These are phyloP conservation scores for Cephus nigrinus DNA, from an alignment of 2,888 invertebrate genomes.

Conservation along the genomic window DNA sequence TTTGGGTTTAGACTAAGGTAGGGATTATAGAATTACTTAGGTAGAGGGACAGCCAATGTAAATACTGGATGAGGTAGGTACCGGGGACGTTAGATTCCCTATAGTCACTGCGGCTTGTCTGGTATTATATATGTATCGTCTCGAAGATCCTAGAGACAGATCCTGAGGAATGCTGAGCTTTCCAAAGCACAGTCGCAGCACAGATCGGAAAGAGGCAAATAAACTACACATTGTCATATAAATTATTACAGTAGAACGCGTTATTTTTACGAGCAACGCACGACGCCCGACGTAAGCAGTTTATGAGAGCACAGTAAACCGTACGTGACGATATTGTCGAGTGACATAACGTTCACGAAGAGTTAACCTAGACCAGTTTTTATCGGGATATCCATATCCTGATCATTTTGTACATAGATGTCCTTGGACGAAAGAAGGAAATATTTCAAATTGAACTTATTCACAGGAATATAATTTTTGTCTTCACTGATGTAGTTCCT, in stretches of 20 bases:
- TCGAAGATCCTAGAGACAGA: not conserved
- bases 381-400: not conserved
- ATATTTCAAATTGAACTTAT: not conserved
- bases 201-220: not conserved
- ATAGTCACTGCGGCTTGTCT: not conserved
- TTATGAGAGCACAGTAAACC: conserved; percentile 35
- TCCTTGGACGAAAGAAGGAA: not conserved
- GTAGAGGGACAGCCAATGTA: conserved; percentile 11
- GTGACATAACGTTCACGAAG: conserved; percentile 25
- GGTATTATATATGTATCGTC: not conserved
- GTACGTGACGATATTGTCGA: conserved; percentile 37
- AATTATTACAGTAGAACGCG: conserved; percentile 49
- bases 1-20: not conserved
- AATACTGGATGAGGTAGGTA: conserved; percentile 27
- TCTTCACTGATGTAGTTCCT: not conserved
- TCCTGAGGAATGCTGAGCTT: not conserved
- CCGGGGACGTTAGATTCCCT: conserved; percentile 28
- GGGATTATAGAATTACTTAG: conserved; percentile 26
- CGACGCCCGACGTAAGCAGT: conserved; percentile 38
- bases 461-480: not conserved
- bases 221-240: not conserved
- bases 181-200: not conserved
- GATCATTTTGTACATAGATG: not conserved
- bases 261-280: conserved; percentile 43
- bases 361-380: not conserved